phyloP scores from a whole-genome alignment of 2,888 invertebrate species.

The Acleris emargana region DNA sequence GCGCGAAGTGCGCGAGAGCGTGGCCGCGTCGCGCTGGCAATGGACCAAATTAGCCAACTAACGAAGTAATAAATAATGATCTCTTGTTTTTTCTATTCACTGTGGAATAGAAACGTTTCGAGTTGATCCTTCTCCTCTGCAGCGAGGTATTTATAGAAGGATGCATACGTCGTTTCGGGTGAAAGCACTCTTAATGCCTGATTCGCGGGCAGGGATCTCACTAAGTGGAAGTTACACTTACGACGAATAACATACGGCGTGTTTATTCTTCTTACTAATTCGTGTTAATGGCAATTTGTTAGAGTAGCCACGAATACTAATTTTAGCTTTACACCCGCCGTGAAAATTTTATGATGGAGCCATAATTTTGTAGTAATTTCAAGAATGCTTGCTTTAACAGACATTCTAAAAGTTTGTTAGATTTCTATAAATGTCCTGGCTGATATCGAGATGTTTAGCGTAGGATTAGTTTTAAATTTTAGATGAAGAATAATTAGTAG shows the following conservation, averaged over 20 bases:
- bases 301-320: constrained; percentile 74
- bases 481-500: too few relatives aligned
- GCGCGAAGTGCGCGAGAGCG: constrained; percentile 76
- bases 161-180: constrained; percentile 80
- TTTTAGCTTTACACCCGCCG: constrained; percentile 76
- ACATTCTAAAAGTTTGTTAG: constrained; percentile 32
- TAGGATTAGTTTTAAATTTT: too few relatives aligned
- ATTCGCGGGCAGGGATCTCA: constrained; percentile 72
- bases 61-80: constrained; percentile 83
- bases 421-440: constrained; percentile 15
- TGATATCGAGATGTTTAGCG: too few relatives aligned
- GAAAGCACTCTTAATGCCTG: constrained; percentile 79
- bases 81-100: constrained; percentile 82
- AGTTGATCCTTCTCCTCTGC: constrained; percentile 68
- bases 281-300: constrained; percentile 76
- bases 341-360: constrained; percentile 77
- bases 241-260: constrained; percentile 60
- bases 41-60: constrained; percentile 83
- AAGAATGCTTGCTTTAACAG: constrained; percentile 71
- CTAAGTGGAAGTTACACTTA: constrained; percentile 55
- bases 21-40: constrained; percentile 74
- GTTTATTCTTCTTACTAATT: constrained; percentile 72
- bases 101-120: constrained; percentile 78
- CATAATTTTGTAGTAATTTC: constrained; percentile 77
- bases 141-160: constrained; percentile 71